Evolutionary conservation across 2,888 invertebrate species (phyloP).

Genomic region (Galeruca laticollis): DNA sequence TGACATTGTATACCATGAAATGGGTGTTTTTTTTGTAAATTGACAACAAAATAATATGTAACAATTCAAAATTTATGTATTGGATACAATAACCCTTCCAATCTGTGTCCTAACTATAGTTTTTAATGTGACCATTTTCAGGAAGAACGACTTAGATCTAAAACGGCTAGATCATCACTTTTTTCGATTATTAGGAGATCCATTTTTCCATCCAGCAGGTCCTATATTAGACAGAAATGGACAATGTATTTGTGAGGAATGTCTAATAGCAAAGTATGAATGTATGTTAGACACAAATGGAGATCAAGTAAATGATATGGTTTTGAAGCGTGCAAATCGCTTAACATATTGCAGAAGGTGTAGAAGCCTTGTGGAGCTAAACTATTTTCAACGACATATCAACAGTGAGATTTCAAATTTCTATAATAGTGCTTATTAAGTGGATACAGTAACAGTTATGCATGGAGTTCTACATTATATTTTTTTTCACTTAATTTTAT

Average conservation of each 20-base stretch:
- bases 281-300: slow-evolving; percentile 47
- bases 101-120: neutral
- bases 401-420: slow-evolving; percentile 47
- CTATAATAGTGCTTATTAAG: neutral
- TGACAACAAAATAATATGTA: too few species aligned
- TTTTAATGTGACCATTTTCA: slow-evolving; percentile 45
- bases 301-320: slow-evolving; percentile 43
- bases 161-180: slow-evolving; percentile 59
- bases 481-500: too few species aligned
- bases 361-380: slow-evolving; percentile 51
- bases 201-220: slow-evolving; percentile 56
- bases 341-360: slow-evolving; percentile 49
- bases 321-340: slow-evolving; percentile 43
- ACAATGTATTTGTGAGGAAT: slow-evolving; percentile 63
- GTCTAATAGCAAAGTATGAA: slow-evolving; percentile 60
- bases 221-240: slow-evolving; percentile 60
- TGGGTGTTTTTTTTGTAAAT: too few species aligned
- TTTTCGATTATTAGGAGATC: slow-evolving; percentile 58
- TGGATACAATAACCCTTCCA: too few species aligned
- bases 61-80: too few species aligned
- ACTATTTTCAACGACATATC: slow-evolving; percentile 55
- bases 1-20: too few species aligned
- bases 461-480: neutral
- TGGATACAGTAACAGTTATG: neutral
- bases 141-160: slow-evolving; percentile 57